A percentile compares a stretch with the other conserved stretches of the same genome.
These are phyloP conservation scores for Eucidaris tribuloides DNA, from an alignment of 35 echinoderm and acorn worm species.

Conservation along the genomic window DNA sequence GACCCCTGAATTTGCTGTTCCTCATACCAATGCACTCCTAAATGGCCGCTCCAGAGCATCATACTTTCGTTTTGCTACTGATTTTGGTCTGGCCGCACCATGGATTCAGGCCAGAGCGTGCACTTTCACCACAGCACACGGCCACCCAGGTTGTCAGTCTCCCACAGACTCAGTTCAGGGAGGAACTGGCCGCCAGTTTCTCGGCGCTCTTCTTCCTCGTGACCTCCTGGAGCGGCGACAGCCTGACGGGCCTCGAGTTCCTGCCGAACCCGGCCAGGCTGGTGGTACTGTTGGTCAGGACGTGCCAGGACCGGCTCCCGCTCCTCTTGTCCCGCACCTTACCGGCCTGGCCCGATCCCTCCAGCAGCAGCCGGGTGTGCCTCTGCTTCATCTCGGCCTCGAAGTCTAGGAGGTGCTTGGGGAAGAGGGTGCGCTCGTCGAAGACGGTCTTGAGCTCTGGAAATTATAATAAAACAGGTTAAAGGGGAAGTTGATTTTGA, in stretches of 20 bases:
- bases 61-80: too few relatives aligned
- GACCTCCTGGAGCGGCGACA: constrained; percentile 41
- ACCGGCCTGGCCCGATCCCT: not conserved
- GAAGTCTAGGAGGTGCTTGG: constrained; percentile 84
- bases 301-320: not conserved
- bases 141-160: too few relatives aligned
- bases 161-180: too few relatives aligned
- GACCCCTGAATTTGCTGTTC: too few relatives aligned
- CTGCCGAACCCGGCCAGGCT: not conserved
- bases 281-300: not conserved
- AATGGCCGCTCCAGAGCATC: too few relatives aligned
- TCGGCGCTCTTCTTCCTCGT: constrained; percentile 23
- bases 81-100: too few relatives aligned
- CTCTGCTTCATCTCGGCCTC: constrained; percentile 74
- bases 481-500: too few relatives aligned
- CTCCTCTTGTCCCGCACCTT: not conserved
- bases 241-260: constrained; percentile 28
- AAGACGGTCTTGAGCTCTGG: constrained; percentile 71
- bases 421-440: constrained; percentile 90
- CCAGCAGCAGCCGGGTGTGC: constrained; percentile 42
- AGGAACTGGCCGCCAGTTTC: too few relatives aligned
- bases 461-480: too few relatives aligned
- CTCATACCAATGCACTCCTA: too few relatives aligned
- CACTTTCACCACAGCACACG: too few relatives aligned
- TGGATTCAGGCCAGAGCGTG: too few relatives aligned